These are phyloP conservation scores for Trachythela sp. DNA, from an alignment of 64 coral and sea anemone species.

Conservation along the genomic window DNA sequence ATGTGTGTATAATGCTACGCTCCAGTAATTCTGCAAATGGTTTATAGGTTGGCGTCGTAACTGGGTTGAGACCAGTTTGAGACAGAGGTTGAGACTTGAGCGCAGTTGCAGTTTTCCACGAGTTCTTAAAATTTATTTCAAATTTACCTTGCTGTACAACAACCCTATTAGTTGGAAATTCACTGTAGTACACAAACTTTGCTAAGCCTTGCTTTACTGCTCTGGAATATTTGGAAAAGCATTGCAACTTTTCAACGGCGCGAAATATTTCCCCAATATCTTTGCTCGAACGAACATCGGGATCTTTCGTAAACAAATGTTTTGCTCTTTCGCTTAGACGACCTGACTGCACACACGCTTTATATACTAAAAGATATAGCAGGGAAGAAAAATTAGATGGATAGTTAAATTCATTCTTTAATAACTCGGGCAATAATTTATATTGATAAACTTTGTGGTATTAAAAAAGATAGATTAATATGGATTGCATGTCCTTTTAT, in stretches of 20 bases:
- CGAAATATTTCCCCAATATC: not conserved
- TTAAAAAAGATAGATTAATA: no score
- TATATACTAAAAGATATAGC: not conserved
- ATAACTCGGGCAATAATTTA: not conserved
- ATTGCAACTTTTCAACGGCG: not conserved
- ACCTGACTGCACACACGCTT: not conserved
- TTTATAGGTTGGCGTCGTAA: no score
- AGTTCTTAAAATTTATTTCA: no score
- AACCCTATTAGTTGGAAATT: not conserved
- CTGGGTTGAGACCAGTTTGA: no score
- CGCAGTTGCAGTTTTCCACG: no score
- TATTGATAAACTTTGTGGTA: no score
- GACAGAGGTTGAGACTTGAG: no score
- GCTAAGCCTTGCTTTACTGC: not conserved
- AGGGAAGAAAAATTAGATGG: not conserved
- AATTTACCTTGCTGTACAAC: not conserved
- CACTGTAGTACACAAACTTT: conserved; percentile 9
- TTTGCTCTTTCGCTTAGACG: not conserved
- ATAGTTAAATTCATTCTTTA: not conserved
- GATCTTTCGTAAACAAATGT: not conserved
- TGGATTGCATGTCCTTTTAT: no score
- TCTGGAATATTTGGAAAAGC: not conserved
- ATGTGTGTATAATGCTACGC: no score
- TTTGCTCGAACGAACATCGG: not conserved
- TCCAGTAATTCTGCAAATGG: no score